These are phyloP conservation scores for Phlogophora meticulosa DNA, from an alignment of 2,888 invertebrate genomes.

Conservation along the genomic window DNA sequence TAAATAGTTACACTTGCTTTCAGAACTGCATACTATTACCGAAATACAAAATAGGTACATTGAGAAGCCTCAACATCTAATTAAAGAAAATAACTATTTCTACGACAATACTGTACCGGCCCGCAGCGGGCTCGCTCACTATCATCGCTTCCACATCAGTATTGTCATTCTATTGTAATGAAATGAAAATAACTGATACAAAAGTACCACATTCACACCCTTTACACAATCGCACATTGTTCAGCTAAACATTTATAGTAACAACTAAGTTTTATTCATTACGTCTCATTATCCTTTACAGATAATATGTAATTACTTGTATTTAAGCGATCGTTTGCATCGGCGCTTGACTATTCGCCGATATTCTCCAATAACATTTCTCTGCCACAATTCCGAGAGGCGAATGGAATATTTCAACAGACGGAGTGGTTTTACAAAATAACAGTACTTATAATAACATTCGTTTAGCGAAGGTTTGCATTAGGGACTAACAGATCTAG, in stretches of 20 bases:
- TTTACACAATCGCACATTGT: slow-evolving; percentile 87
- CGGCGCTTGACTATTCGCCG: slow-evolving; percentile 84
- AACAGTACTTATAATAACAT: slow-evolving; percentile 25
- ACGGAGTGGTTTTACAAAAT: slow-evolving; percentile 32
- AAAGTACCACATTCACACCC: slow-evolving; percentile 87
- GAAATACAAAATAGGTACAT: slow-evolving; percentile 77
- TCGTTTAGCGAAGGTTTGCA: too few relatives aligned
- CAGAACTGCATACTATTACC: slow-evolving; percentile 81
- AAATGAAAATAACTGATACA: slow-evolving; percentile 83
- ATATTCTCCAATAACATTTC: slow-evolving; percentile 28
- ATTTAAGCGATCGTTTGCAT: slow-evolving; percentile 79
- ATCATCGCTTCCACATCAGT: slow-evolving; percentile 66
- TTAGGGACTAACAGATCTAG: too few relatives aligned
- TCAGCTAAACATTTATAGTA: slow-evolving; percentile 91
- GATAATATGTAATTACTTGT: slow-evolving; percentile 86
- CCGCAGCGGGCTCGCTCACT: slow-evolving; percentile 54
- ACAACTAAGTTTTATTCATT: slow-evolving; percentile 89
- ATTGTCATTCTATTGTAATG: slow-evolving; percentile 75
- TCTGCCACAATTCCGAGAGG: slow-evolving; percentile 27
- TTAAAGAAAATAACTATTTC: slow-evolving; percentile 78
- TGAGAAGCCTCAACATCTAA: slow-evolving; percentile 79
- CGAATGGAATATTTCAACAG: slow-evolving; percentile 36
- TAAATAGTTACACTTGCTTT: slow-evolving; percentile 88
- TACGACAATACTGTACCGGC: slow-evolving; percentile 73
- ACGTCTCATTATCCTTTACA: slow-evolving; percentile 85